phyloP scores from a whole-genome alignment of 2,888 invertebrate genomes.

The Caenorhabditis sinica region DNA sequence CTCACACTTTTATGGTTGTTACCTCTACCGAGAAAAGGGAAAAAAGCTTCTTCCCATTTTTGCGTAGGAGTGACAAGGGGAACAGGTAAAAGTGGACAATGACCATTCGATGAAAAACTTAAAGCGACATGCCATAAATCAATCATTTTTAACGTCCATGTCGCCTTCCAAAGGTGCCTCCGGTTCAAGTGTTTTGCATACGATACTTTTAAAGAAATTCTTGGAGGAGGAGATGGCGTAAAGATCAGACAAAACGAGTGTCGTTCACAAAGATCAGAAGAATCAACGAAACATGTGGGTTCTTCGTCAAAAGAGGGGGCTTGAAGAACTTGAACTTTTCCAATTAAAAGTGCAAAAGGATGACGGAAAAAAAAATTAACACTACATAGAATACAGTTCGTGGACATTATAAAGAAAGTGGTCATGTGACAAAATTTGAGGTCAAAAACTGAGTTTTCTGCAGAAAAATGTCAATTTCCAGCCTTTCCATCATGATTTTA shows the following conservation, averaged over 20 bases:
- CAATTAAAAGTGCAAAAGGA: not conserved
- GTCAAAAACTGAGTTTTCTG: not conserved
- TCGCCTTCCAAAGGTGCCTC: not conserved
- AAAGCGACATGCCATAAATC: not conserved
- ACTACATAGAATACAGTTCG: not conserved
- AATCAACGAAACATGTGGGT: constrained; percentile 1
- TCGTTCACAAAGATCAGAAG: not conserved
- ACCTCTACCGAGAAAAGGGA: not conserved
- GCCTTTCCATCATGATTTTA: not conserved
- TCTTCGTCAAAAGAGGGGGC: no score
- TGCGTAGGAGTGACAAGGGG: not conserved
- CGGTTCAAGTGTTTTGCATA: not conserved
- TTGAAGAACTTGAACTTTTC: constrained; percentile 9
- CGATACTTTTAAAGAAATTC: not conserved
- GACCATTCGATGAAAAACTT: not conserved
- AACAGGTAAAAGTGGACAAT: not conserved
- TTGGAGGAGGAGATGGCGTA: not conserved
- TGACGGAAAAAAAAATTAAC: no score
- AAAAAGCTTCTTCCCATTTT: constrained; percentile 2
- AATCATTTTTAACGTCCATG: not conserved
- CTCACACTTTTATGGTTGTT: not conserved
- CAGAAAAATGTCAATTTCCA: not conserved
- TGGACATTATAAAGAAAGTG: not conserved
- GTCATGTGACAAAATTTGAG: not conserved
- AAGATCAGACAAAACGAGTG: no score